Evolutionary conservation across 2,113 vertebrate genomes (phyloP).

Genomic region (Hypanus sabinus): DNA sequence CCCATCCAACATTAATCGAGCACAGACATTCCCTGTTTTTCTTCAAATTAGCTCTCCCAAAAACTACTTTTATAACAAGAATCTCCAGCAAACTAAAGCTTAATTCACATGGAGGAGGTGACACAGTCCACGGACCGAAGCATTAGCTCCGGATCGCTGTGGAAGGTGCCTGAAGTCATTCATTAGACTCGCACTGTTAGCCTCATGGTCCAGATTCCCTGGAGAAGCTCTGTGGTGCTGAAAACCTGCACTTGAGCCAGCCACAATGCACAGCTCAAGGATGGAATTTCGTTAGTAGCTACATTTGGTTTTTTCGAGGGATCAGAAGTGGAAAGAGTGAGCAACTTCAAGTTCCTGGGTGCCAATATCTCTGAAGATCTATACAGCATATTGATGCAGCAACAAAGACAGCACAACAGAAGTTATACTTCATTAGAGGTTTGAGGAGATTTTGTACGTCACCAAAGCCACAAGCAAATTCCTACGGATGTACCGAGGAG

Average conservation of each 20-base stretch:
- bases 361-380: no score
- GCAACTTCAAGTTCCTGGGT: no score
- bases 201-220: conserved; percentile 24
- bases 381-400: no score
- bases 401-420: no score
- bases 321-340: no score
- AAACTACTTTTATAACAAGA: not conserved
- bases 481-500: no score
- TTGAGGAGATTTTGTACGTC: no score
- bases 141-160: not conserved
- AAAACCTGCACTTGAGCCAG: not conserved
- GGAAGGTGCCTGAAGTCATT: conserved; percentile 24
- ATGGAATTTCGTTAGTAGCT: not conserved
- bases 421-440: no score
- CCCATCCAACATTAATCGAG: not conserved
- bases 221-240: not conserved
- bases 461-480: no score
- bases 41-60: not conserved
- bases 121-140: not conserved
- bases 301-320: not conserved
- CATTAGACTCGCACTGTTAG: conserved; percentile 27
- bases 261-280: not conserved
- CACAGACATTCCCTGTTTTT: not conserved
- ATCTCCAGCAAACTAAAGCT: not conserved
- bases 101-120: not conserved